These are phyloP conservation scores for Papilio gigon DNA, from an alignment of 2,888 invertebrate genomes.

Conservation along the genomic window DNA sequence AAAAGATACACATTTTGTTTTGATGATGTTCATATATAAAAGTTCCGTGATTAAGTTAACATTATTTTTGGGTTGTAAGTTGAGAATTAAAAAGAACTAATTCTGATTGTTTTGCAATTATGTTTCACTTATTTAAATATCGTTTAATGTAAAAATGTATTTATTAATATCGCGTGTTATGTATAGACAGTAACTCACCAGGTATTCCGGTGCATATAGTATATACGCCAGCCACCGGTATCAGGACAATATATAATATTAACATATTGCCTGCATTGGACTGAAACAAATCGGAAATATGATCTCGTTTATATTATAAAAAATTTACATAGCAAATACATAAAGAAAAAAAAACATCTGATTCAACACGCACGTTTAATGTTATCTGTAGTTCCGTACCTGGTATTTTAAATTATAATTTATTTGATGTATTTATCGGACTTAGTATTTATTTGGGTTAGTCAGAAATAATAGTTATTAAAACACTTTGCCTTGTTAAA, in stretches of 20 bases:
- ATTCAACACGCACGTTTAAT: slow-evolving; percentile 10
- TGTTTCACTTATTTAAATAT: too few relatives aligned
- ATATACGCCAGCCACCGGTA: slow-evolving; percentile 3
- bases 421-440: not conserved
- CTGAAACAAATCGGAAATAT: slow-evolving; percentile 21
- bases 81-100: too few relatives aligned
- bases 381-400: not conserved
- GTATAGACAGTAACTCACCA: slow-evolving; percentile 17
- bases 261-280: slow-evolving; percentile 26
- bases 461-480: not conserved
- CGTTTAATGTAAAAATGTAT: too few relatives aligned
- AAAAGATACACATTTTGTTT: too few relatives aligned
- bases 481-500: not conserved
- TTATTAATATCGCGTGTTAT: too few relatives aligned
- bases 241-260: slow-evolving; percentile 17
- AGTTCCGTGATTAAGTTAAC: too few relatives aligned
- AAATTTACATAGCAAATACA: slow-evolving; percentile 28
- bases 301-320: slow-evolving; percentile 23
- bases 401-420: not conserved
- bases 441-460: not conserved
- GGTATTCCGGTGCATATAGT: not conserved
- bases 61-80: too few relatives aligned
- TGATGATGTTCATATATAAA: too few relatives aligned
- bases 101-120: too few relatives aligned
- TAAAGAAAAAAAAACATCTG: slow-evolving; percentile 22